Evolutionary conservation across 2,888 invertebrate species (phyloP).

Genomic region (Molorchus minor): DNA sequence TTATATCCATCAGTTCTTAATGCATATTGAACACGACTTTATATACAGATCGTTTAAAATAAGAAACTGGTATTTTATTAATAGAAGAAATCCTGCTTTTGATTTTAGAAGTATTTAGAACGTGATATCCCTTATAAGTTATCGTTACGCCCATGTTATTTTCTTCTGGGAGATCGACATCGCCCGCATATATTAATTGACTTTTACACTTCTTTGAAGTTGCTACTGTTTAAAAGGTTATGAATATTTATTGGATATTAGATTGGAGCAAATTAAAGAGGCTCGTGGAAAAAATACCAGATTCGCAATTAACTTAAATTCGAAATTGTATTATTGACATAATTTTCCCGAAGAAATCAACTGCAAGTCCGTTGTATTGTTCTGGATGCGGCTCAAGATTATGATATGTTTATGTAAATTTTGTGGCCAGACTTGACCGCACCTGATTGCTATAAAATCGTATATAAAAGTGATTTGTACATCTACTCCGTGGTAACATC

Average conservation of each 20-base stretch:
- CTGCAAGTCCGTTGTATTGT: too few species aligned
- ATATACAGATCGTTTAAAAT: too few species aligned
- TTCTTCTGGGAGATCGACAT: slow-evolving; percentile 33
- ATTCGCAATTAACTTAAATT: not conserved
- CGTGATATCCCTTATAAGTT: slow-evolving; percentile 4
- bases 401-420: slow-evolving; percentile 31
- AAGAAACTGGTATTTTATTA: too few species aligned
- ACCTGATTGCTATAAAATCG: slow-evolving; percentile 40
- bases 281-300: slow-evolving; percentile 14
- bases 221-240: slow-evolving; percentile 34
- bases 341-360: too few species aligned
- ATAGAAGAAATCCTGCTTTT: too few species aligned
- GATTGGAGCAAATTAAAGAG: slow-evolving; percentile 26
- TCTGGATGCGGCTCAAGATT: too few species aligned
- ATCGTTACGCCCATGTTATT: slow-evolving; percentile 8
- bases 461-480: slow-evolving; percentile 39
- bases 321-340: not conserved
- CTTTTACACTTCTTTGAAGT: slow-evolving; percentile 42
- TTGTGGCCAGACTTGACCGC: slow-evolving; percentile 34
- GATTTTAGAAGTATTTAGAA: too few species aligned
- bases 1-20: not conserved
- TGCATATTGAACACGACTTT: not conserved
- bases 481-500: slow-evolving; percentile 43
- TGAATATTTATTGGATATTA: slow-evolving; percentile 45
- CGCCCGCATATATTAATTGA: slow-evolving; percentile 38